Conservation (phyloP, 2,797 vertebrate species). For the Crenuchus spilurus region DNA sequence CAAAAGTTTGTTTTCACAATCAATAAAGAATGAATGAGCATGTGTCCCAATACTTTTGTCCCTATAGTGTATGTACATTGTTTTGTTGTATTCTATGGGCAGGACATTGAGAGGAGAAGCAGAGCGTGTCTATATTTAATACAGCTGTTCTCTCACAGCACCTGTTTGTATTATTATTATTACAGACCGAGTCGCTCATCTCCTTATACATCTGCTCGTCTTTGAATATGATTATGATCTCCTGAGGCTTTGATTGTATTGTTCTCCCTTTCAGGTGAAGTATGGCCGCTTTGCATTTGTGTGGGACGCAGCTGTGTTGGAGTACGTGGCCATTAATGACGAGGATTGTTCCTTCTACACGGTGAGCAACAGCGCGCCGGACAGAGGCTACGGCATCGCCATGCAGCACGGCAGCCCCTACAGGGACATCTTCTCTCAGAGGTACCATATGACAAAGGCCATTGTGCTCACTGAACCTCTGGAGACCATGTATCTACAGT, state of each 20-base stretch:
- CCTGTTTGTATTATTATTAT: conserved; percentile 48
- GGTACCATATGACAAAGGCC: conserved; percentile 75
- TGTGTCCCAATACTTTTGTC: no score
- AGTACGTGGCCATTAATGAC: conserved; percentile 95
- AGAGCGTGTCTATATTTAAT: conserved; percentile 26
- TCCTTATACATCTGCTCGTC: conserved; percentile 17
- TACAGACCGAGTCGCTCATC: conserved; percentile 10
- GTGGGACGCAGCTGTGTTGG: conserved; percentile 95
- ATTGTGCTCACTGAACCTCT: background rate
- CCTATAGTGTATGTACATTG: no score
- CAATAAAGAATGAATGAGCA: no score
- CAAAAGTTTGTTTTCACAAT: no score
- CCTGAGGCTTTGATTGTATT: conserved; percentile 17
- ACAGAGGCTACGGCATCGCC: conserved; percentile 95
- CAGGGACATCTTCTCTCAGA: conserved; percentile 96
- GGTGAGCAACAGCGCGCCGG: conserved; percentile 86
- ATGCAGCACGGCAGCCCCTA: conserved; percentile 98
- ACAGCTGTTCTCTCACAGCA: conserved; percentile 18
- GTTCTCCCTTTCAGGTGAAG: conserved; percentile 83
- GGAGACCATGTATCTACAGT: background rate
- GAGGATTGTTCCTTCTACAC: conserved; percentile 97
- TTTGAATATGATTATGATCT: conserved; percentile 36
- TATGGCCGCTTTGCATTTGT: conserved; percentile 94
- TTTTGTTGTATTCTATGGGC: no score
- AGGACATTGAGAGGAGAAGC: no score